These are phyloP conservation scores for Megalonaias nervosa DNA, from an alignment of 1,140 invertebrate genomes.

Conservation along the genomic window DNA sequence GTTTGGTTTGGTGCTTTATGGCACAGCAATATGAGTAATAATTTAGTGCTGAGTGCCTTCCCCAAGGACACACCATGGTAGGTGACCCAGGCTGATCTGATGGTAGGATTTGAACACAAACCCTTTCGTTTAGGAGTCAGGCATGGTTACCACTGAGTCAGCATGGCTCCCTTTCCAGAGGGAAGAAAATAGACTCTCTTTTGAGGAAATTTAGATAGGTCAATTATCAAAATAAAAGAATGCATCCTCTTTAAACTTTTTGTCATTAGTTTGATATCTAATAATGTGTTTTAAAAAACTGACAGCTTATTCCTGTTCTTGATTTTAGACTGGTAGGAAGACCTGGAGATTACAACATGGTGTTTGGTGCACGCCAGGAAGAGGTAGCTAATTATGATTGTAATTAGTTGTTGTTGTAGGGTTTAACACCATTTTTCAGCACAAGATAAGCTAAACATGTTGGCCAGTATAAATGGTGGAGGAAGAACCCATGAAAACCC, in stretches of 20 bases:
- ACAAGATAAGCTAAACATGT: no score
- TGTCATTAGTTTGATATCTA: background rate
- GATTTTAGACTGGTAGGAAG: slow-evolving; percentile 80
- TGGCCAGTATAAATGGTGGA: no score
- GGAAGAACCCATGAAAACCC: no score
- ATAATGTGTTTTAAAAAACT: background rate
- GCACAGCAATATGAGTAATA: no score
- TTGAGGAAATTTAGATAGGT: no score
- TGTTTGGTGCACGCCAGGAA: slow-evolving; percentile 81
- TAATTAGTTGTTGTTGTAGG: background rate
- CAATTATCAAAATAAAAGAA: background rate
- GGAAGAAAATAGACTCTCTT: no score
- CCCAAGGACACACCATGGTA: no score
- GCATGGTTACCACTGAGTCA: background rate
- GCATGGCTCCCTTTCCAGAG: background rate
- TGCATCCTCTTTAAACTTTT: background rate
- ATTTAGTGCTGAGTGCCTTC: no score
- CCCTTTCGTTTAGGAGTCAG: background rate
- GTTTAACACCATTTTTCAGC: no score
- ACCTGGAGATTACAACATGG: slow-evolving; percentile 81
- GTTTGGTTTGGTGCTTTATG: no score
- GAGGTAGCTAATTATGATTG: slow-evolving; percentile 73
- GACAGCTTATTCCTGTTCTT: background rate
- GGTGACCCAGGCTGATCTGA: no score
- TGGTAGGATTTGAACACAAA: no score